A percentile compares a stretch with the other conserved stretches of the same genome.
Evolutionary conservation across 2,797 vertebrate genomes (phyloP).

Genomic region (Lagodon rhomboides): DNA sequence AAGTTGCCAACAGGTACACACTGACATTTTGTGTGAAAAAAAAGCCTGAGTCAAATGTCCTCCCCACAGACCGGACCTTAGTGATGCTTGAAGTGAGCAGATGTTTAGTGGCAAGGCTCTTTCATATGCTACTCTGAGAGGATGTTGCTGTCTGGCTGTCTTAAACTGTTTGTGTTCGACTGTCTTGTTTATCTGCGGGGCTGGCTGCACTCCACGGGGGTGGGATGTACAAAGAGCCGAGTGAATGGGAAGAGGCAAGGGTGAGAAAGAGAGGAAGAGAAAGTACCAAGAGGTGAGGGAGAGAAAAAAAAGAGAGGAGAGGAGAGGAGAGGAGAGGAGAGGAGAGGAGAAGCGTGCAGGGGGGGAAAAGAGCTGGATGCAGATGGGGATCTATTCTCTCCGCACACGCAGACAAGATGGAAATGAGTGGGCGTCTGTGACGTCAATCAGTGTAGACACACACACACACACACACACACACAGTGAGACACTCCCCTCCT

Average conservation of each 20-base stretch:
- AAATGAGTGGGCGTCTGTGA: constrained; percentile 83
- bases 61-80: constrained; percentile 43
- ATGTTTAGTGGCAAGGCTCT: constrained; percentile 54
- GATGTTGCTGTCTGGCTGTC: constrained; percentile 65
- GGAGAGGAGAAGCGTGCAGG: constrained; percentile 46
- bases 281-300: constrained; percentile 35
- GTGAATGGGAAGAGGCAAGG: constrained; percentile 61
- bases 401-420: constrained; percentile 77
- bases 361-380: constrained; percentile 60
- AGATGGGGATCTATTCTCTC: constrained; percentile 80
- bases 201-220: constrained; percentile 51
- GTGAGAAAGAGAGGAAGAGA: constrained; percentile 44
- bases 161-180: constrained; percentile 68
- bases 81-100: constrained; percentile 63
- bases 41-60: constrained; percentile 36
- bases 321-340: constrained; percentile 46
- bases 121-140: constrained; percentile 28
- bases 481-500: constrained; percentile 54
- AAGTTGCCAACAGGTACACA: constrained; percentile 50
- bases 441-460: constrained; percentile 79
- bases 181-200: constrained; percentile 62
- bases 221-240: constrained; percentile 47
- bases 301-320: constrained; percentile 18
- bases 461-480: constrained; percentile 37
- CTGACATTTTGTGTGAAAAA: constrained; percentile 34